These are phyloP conservation scores for Cyanocitta stelleri DNA, from an alignment of 2,113 vertebrate species.

Conservation along the genomic window DNA sequence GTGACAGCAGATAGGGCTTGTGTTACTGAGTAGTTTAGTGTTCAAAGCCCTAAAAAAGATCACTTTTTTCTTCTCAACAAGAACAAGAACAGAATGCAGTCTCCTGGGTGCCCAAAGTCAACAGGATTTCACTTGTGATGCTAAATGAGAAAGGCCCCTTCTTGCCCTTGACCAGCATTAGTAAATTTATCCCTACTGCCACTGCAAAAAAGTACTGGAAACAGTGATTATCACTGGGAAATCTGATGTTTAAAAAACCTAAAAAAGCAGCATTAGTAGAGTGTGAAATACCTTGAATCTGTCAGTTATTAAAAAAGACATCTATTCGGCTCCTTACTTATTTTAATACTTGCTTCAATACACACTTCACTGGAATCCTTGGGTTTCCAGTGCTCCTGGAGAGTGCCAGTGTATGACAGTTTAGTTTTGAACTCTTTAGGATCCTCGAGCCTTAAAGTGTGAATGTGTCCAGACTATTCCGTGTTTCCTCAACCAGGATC, in stretches of 20 bases:
- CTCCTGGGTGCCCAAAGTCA: neutral
- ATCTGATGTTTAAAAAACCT: neutral
- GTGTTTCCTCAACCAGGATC: neutral
- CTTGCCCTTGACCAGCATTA: neutral
- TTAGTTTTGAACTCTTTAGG: neutral
- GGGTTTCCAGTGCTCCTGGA: neutral
- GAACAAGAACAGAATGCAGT: neutral
- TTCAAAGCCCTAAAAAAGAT: neutral
- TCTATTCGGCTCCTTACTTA: neutral
- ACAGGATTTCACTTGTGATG: neutral
- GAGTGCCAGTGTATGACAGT: neutral
- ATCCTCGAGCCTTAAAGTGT: neutral
- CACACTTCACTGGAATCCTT: neutral
- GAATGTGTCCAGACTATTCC: neutral
- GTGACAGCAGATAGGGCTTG: neutral
- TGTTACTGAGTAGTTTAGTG: neutral
- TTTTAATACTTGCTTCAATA: neutral
- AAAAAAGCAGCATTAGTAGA: neutral
- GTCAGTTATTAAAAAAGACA: neutral
- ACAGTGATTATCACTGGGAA: neutral
- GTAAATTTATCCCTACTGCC: neutral
- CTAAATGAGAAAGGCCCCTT: neutral
- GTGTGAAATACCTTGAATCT: neutral
- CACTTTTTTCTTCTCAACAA: neutral
- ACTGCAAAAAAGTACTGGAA: neutral